Conservation (phyloP, 2,113 vertebrate genomes). For the Pollachius pollachius region DNA sequence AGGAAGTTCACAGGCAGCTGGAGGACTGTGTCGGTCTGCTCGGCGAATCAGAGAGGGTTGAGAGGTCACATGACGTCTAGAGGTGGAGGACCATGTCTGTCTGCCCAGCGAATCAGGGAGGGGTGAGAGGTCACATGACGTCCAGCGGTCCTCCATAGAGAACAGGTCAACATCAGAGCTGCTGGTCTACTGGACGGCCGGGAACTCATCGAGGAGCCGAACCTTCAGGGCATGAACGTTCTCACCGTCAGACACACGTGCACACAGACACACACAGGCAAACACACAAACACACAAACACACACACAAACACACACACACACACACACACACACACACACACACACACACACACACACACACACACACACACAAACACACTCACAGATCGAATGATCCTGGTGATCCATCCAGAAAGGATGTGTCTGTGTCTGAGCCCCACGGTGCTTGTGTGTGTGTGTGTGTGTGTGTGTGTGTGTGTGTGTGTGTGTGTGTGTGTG, state of each 20-base stretch:
- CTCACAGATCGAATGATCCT: too few species aligned
- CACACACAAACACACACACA: not conserved
- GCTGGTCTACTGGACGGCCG: constrained; percentile 13
- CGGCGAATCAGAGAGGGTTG: not conserved
- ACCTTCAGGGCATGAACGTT: constrained; percentile 42
- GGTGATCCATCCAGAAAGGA: too few species aligned
- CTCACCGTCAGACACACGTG: constrained; percentile 23
- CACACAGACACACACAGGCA: not conserved
- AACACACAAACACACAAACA: too few species aligned
- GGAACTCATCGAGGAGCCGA: constrained; percentile 22
- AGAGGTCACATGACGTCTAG: constrained; percentile 29
- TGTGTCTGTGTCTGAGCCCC: too few species aligned
- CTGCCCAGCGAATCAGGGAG: not conserved
- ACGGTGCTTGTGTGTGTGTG: too few species aligned
- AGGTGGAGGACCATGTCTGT: not conserved
- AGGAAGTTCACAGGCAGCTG: too few species aligned
- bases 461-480: too few species aligned
- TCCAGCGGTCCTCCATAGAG: constrained; percentile 19
- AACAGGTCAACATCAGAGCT: constrained; percentile 4
- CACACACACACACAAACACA: too few species aligned
- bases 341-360: too few species aligned
- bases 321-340: not conserved
- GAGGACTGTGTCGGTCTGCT: too few species aligned
- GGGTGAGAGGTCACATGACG: constrained; percentile 26
- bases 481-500: too few species aligned